phyloP scores from a whole-genome alignment of 1,140 invertebrate species.

The Diabrotica virgifera region DNA sequence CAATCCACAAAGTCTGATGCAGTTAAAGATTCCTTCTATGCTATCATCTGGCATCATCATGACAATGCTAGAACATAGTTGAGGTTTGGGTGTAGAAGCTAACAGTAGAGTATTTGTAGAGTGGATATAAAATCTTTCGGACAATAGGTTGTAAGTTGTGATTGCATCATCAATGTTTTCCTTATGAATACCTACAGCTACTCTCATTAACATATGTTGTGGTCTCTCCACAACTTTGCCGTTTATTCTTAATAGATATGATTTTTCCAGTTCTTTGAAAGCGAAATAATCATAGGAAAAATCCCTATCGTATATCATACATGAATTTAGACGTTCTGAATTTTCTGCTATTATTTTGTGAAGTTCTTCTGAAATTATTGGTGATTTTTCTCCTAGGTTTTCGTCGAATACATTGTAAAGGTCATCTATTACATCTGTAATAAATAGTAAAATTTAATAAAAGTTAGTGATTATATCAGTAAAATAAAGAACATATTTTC shows the following conservation, averaged over 20 bases:
- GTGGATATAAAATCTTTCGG: conserved; percentile 96
- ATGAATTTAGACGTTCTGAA: conserved; percentile 85
- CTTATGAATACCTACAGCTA: conserved; percentile 94
- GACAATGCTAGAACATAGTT: conserved; percentile 95
- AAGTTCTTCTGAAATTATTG: conserved; percentile 85
- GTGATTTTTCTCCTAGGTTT: conserved; percentile 64
- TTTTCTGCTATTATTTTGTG: conserved; percentile 84
- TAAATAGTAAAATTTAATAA: conserved; percentile 50
- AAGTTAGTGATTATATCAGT: neutral
- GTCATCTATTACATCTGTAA: conserved; percentile 85
- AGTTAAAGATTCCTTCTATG: conserved; percentile 97
- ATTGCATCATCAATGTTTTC: conserved; percentile 91
- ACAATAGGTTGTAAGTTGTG: conserved; percentile 95
- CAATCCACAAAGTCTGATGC: conserved; percentile 89
- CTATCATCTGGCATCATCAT: conserved; percentile 96
- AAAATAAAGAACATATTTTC: neutral
- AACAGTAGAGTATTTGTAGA: conserved; percentile 97
- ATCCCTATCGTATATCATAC: conserved; percentile 96
- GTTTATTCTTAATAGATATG: conserved; percentile 92
- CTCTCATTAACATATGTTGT: conserved; percentile 98
- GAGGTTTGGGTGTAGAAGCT: conserved; percentile 86
- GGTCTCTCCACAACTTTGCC: conserved; percentile 94
- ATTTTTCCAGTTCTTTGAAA: conserved; percentile 96
- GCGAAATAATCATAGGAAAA: conserved; percentile 99
- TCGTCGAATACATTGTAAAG: conserved; percentile 76